Evolutionary conservation across 2,113 vertebrate species (phyloP).

Genomic region (Alligator sinensis): DNA sequence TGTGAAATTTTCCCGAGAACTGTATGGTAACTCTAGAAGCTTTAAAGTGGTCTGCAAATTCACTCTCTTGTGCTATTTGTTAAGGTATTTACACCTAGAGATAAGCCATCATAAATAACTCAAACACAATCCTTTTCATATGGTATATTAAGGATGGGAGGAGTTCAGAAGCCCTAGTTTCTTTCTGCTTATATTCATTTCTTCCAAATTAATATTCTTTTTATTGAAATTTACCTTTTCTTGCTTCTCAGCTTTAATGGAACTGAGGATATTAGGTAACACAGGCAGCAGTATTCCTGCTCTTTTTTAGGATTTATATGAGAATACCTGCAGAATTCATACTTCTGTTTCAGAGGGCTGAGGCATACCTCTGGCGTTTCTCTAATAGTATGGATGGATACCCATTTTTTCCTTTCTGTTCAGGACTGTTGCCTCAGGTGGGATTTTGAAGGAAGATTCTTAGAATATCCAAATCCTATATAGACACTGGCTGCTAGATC

Average conservation of each 20-base stretch:
- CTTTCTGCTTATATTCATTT: not conserved
- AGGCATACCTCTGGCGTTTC: not conserved
- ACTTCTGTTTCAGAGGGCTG: not conserved
- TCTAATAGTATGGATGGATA: not conserved
- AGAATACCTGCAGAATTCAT: not conserved
- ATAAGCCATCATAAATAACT: not conserved
- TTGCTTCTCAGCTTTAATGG: not conserved
- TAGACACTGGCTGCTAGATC: not conserved
- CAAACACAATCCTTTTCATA: not conserved
- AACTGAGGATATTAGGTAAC: not conserved
- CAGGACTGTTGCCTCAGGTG: not conserved
- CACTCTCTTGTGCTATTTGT: not conserved
- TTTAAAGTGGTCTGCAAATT: not conserved
- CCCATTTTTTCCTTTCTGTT: not conserved
- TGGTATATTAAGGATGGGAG: not conserved
- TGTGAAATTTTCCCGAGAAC: not conserved
- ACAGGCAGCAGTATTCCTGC: not conserved
- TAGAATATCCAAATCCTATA: not conserved
- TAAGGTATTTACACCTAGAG: not conserved
- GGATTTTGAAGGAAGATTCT: not conserved
- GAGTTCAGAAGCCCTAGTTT: conserved; percentile 15
- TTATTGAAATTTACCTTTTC: conserved; percentile 21
- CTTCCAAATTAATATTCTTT: conserved; percentile 24
- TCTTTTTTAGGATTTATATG: not conserved
- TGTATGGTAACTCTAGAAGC: not conserved